A percentile compares a stretch with the other conserved stretches of the same genome.
phyloP scores from a whole-genome alignment of 2,797 vertebrate genomes.

The Oryzias dopingdopingensis region DNA sequence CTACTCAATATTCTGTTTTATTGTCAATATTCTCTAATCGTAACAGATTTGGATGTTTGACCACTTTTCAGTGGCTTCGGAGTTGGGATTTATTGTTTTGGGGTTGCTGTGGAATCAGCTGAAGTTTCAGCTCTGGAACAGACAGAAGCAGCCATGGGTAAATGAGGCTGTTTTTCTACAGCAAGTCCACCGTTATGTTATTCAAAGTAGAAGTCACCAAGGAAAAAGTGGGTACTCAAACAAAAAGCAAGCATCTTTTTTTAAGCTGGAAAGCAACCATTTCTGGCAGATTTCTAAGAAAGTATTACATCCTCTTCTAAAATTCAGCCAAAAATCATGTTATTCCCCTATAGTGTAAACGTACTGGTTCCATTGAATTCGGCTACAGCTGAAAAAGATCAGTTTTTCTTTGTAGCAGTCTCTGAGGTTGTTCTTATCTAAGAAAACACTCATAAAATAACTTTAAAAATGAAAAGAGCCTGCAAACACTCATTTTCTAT shows the following conservation, averaged over 20 bases:
- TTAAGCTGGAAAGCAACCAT: too few relatives aligned
- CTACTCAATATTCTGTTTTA: too few relatives aligned
- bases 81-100: constrained; percentile 37
- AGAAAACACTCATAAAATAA: too few relatives aligned
- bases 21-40: too few relatives aligned
- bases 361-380: constrained; percentile 2
- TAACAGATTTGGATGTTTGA: not conserved
- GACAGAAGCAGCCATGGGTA: constrained; percentile 14
- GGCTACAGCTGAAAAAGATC: constrained; percentile 11
- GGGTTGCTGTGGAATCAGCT: constrained; percentile 50
- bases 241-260: constrained; percentile 11
- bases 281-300: too few relatives aligned
- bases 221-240: constrained; percentile 40
- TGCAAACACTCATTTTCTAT: too few relatives aligned
- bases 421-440: too few relatives aligned
- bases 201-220: constrained; percentile 44
- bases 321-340: constrained; percentile 10
- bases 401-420: not conserved
- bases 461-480: too few relatives aligned
- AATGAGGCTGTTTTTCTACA: constrained; percentile 43
- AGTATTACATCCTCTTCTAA: not conserved
- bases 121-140: constrained; percentile 21
- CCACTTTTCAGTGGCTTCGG: constrained; percentile 10
- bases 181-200: constrained; percentile 37
- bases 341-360: constrained; percentile 31